These are phyloP conservation scores for Serilophus lunatus DNA, from an alignment of 2,113 vertebrate genomes.

Conservation along the genomic window DNA sequence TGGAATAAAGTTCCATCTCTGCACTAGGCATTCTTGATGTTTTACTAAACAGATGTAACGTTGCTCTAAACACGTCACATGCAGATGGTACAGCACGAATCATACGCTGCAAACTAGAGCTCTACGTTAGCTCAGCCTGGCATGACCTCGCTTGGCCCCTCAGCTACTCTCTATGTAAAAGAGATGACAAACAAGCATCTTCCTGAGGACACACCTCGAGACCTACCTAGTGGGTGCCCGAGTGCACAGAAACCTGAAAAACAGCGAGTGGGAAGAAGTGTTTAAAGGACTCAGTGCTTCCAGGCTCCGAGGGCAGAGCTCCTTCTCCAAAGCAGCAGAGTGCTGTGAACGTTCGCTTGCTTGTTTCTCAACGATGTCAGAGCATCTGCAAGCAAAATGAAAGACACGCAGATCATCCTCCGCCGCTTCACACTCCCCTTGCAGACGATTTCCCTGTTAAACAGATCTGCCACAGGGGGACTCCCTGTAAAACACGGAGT, in stretches of 20 bases:
- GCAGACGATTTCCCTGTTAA: background rate
- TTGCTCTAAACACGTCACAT: background rate
- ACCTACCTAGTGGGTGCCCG: background rate
- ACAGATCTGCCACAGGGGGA: background rate
- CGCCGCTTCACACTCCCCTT: accelerated
- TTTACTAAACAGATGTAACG: background rate
- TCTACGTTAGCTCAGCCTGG: background rate
- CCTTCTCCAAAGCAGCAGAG: background rate
- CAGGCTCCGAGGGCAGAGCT: background rate
- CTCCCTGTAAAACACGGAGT: background rate
- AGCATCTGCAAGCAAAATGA: background rate
- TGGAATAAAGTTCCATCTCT: background rate
- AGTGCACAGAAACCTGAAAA: background rate
- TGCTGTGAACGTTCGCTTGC: accelerated
- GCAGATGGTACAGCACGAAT: background rate
- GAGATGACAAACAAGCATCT: background rate
- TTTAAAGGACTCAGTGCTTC: background rate
- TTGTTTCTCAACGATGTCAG: background rate
- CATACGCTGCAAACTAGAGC: background rate
- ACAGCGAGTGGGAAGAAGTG: accelerated
- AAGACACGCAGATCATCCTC: background rate
- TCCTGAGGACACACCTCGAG: background rate
- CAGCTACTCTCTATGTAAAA: background rate
- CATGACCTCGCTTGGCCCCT: accelerated
- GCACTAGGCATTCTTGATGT: background rate